Evolutionary conservation across 2,888 invertebrate genomes (phyloP), one percentile per base, ranked within the genome.

Genomic region (Sphecodes monilicornis): DNA sequence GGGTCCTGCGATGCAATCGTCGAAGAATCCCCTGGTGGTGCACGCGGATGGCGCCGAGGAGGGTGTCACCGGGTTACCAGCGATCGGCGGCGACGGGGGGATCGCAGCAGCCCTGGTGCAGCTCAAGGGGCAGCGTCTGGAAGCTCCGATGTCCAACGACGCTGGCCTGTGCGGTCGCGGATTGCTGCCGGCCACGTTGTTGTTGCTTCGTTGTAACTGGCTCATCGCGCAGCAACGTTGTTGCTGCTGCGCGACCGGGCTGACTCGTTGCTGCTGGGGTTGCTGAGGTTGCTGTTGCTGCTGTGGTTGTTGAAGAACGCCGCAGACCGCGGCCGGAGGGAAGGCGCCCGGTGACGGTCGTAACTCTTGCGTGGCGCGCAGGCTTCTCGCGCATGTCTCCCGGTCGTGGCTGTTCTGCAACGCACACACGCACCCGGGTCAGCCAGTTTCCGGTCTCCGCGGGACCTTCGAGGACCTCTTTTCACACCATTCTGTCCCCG

Each of bases 261-360:
- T 86, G 72, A 43, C 81, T 64, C 39, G 74, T 36, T 86, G 86
- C 36, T 81, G 79, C 29, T 84, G 86, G 22, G 78, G 82, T 32
- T 86, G 86, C 36, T 81, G 79, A 36, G 83, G 84, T 13, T 80
- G 82, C 13, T 76, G 86, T 32, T 80, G 85, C 29, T 78, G 77
- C n/a, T 70, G 85, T 0, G 57, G 79, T 26, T 79, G 84, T 16
- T 76, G 86, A 3, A 77, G 76, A 46, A 87, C 84, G 74, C 64
- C 77, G 71, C 87, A 89, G 74, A 92, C 92, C 41, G 92, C 95
- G 93, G 88, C 94, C 81, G 93, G 95, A 93, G 89, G 96, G 94
- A 96, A 96, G 94, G 96, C 96, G 93, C 96, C 96, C 87, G 96
- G 95, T 90, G 96, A 93, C 72, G 94, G 93, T 78, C 94, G 93